Conservation (phyloP, 2,797 vertebrate species). For the Fringilla coelebs region DNA sequence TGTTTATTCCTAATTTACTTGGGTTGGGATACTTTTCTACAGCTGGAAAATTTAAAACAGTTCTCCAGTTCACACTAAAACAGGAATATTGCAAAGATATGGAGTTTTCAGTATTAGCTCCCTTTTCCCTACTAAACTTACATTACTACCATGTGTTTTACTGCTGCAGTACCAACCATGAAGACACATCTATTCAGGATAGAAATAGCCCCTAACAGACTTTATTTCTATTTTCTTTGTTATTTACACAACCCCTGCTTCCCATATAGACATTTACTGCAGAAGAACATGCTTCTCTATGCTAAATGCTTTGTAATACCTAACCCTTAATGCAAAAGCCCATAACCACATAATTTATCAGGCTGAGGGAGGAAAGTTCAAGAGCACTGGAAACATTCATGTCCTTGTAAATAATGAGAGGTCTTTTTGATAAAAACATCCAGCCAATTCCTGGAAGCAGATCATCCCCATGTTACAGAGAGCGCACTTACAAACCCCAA, state of each 20-base stretch:
- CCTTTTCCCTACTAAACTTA: background rate
- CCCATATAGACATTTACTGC: background rate
- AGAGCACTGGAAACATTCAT: background rate
- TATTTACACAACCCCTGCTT: background rate
- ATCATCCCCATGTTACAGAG: background rate
- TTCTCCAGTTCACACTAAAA: background rate
- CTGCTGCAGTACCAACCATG: background rate
- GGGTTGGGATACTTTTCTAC: background rate
- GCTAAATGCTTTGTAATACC: background rate
- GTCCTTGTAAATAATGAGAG: background rate
- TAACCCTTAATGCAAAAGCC: background rate
- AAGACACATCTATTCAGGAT: background rate
- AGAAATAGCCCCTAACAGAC: background rate
- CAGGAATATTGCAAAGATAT: background rate
- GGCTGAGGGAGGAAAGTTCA: background rate
- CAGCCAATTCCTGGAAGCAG: background rate
- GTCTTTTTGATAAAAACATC: slow-evolving; percentile 2
- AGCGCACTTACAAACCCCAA: background rate
- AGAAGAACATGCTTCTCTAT: background rate
- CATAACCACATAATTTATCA: background rate
- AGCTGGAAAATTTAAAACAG: background rate
- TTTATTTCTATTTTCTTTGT: background rate
- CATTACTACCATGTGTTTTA: background rate
- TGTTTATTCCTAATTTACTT: background rate
- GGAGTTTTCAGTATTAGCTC: background rate